Base-by-base conservation (phyloP, 2,113 vertebrate genomes). In the Gracilinanus agilis region DNA sequence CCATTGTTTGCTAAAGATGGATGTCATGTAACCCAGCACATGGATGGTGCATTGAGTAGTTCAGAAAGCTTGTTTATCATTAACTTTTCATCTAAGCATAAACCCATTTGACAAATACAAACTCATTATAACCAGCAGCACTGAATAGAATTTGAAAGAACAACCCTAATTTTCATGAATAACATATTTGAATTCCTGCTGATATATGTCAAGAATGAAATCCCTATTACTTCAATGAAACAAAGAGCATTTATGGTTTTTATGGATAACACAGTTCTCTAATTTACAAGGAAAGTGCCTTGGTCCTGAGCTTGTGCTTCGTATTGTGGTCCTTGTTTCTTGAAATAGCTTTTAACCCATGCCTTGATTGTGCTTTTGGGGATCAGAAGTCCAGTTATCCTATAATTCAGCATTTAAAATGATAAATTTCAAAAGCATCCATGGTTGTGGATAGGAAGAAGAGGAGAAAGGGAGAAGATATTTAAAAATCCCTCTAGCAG, bases 61-160 rank as follows among this genome's bases (percentile, higher is more conserved):
- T 97, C 95, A 91, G 90, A 90, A 34, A 94, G 93, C 90, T 90
- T 98, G 92, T 96, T 98, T 97, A 92, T 97, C 93, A 90, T 97
- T 96, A 98, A 95, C 96, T 97, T 98, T 98, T 97, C 93, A 95
- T 97, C 97, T 98, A 97, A 95, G 89, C 92, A 89, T 97, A 96
- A 98, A 97, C 90, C 90, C 58, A 54, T 93, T 96, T 98, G 97
- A 98, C 95, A 98, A 97, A 98, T 94, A 96, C 91, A 97, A 97
- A 96, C 92, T 97, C 90, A 96, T 98, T 98, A 94, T 54, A 97
- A 95, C 92, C 95, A 95, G 90, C 54, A 91, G 94, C 97, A 94
- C 96, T 95, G 91, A 97, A 90, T 96, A 88, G 75, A 96, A 21
- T 19, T 55, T 95, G 90, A 97, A 97, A 94, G 97, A 97, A 96